Evolutionary conservation across 2,113 vertebrate species (phyloP).

Genomic region (Sus scrofa): DNA sequence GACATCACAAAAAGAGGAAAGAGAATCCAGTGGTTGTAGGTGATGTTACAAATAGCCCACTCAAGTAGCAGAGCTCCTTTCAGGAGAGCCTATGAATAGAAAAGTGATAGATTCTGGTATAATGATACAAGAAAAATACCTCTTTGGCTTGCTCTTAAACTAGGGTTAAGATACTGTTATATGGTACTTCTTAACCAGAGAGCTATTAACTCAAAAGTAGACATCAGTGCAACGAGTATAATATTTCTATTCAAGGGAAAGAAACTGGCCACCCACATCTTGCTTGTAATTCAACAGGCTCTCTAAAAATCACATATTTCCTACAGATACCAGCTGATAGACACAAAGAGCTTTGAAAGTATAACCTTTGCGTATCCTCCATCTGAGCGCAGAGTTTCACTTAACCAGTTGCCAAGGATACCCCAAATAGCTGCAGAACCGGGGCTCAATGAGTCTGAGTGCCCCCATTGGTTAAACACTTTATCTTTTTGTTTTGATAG

Average conservation of each 20-base stretch:
- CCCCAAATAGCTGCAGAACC: slow-evolving; percentile 60
- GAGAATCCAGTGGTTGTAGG: neutral
- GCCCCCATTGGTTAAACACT: slow-evolving; percentile 49
- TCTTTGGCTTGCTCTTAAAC: slow-evolving; percentile 26
- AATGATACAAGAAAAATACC: neutral
- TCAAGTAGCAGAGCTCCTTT: neutral
- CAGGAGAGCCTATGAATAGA: neutral
- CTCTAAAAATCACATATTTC: slow-evolving; percentile 49
- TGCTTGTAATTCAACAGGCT: slow-evolving; percentile 62
- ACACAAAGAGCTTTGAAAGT: slow-evolving; percentile 78
- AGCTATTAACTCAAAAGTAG: slow-evolving; percentile 57
- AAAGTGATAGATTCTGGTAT: neutral
- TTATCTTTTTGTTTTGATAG: slow-evolving; percentile 74
- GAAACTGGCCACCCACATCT: slow-evolving; percentile 68
- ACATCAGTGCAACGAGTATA: neutral
- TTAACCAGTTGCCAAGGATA: slow-evolving; percentile 85
- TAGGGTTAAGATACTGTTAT: neutral
- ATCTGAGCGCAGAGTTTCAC: slow-evolving; percentile 64
- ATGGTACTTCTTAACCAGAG: neutral
- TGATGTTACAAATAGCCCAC: neutral
- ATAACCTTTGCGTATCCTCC: slow-evolving; percentile 73
- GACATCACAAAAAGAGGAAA: neutral
- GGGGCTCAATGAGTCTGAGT: slow-evolving; percentile 77
- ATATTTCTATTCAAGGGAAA: slow-evolving; percentile 58
- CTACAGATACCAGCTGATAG: slow-evolving; percentile 37